Base-by-base conservation (phyloP, 2,797 vertebrate genomes). In the Gymnocypris eckloni region DNA sequence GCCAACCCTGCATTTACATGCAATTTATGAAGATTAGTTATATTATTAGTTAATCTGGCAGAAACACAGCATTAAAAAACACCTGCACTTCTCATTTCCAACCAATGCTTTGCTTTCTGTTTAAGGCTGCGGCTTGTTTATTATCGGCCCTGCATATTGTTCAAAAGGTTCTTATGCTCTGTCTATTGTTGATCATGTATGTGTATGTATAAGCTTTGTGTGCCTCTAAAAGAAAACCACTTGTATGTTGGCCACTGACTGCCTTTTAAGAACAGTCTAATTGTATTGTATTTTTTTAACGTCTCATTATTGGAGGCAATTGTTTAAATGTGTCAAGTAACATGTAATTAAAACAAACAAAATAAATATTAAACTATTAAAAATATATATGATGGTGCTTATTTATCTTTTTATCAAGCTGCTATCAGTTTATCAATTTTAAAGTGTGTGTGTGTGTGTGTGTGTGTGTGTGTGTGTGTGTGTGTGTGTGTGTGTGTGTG, bases 271-370 rank as follows among this genome's bases (percentile, higher is more conserved):
- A 92, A 95, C 91, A 90, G 90, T 91, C 95, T 95, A 95, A 95
- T 93, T 94, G 91, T 94, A 93, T 94, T 95, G 95, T 94, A 91
- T 94, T 94, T 95, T 94, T 89, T 94, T 93, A 92, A 95, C 39
- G 70, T 96, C 93, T 94, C 94, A 95, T 88, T 94, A 94, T 93
- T 93, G 93, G 93, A 94, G 93, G 91, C 92, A 85, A 90, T 91
- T 93, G 92, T 96, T 96, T 95, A 92, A 96, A 93, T 95, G 95
- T 95, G 94, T 96, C 95, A 95, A 96, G 93, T 95, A 95, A 93
- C 91, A 93, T 97, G 95, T 96, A 97, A 97, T 95, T 96, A 95
- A 94, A 87, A 56, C 86, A 94, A 87, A 50, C 86, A 95, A 94
- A 96, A 97, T 94, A 95, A 95, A 96, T 93, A 91, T 92, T 93